Evolutionary conservation across 2,797 vertebrate genomes (phyloP), one percentile per base, ranked within the genome.

Genomic region (Spinus olivaceus): DNA sequence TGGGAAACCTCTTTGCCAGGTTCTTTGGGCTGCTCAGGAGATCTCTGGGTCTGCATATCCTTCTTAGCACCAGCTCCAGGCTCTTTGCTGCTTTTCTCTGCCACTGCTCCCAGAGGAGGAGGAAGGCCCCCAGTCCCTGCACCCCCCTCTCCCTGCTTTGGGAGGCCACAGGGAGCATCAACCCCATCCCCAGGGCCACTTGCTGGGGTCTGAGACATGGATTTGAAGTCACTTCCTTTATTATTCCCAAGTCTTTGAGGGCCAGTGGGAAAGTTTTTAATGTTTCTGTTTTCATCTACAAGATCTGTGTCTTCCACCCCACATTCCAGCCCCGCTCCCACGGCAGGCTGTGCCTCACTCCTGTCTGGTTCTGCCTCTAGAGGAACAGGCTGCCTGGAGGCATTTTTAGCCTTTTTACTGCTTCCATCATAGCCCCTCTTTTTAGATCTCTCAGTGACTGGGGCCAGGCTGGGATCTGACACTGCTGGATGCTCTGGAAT

Each of bases 241-340:
- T 41, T 79, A 32, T 74, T 28, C 71, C 85, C 37, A 39, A 50
- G 77, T 39, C 51, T 30, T 10, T 17, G 71, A 44, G 85, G 72
- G 47, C 39, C 80, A 11, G 19, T 2, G 24, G 96, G 95, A 6
- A 97, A 90, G 79, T 53, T 91, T 33, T 93, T 97, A 47, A 98
- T 91, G 35, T 98, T 98, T 61, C 97, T 98, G 93, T 97, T 97
- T 30, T 98, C 98, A 12, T 98, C 97, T 8, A 97, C 86, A 16
- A 87, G 64, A n/a, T 80, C 91, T 22, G n/a, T 41, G 67, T 50
- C 94, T 70, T 33, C 96, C 74, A 64, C 2, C 8, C 37, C 81
- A 16, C 32, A 46, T 3, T 46, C 56, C 70, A 76, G 24, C 69
- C 53, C 69, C 13, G 96, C 33, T 33, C 64, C 92, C 53, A 65